Evolutionary conservation across 23 tunicate genomes (phyloP).

Genomic region (Ciona savignyi): DNA sequence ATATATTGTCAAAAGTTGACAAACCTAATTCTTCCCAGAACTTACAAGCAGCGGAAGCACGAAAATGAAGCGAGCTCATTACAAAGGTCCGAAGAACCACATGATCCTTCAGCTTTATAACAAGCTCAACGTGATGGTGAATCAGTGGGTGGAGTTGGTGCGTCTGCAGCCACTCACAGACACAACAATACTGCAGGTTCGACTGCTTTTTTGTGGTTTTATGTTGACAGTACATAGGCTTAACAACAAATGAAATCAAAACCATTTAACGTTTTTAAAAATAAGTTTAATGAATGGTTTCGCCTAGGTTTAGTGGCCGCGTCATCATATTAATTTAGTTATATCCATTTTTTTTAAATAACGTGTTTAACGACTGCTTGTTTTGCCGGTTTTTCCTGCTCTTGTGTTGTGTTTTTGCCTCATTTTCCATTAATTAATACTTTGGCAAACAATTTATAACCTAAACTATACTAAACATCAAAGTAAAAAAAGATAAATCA

Average conservation of each 20-base stretch:
- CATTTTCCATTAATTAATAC: too few species aligned
- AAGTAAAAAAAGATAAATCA: too few species aligned
- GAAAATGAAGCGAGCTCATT: constrained; percentile 93
- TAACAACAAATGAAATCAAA: background rate
- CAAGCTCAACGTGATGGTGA: constrained; percentile 58
- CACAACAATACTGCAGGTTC: constrained; percentile 60
- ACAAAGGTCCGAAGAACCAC: constrained; percentile 83
- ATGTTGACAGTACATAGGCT: background rate
- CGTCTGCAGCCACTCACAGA: constrained; percentile 75
- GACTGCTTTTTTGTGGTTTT: background rate
- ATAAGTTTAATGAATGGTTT: too few species aligned
- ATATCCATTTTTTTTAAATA: too few species aligned
- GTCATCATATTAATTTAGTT: background rate
- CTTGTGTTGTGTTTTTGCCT: too few species aligned
- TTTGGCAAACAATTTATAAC: background rate
- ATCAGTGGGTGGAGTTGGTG: constrained; percentile 64
- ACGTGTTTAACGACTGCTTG: too few species aligned
- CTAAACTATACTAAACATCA: background rate
- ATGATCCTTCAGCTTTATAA: constrained; percentile 61
- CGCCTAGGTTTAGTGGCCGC: background rate
- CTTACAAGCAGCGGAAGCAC: constrained; percentile 29
- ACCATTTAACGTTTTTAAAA: too few species aligned
- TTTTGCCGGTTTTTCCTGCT: too few species aligned
- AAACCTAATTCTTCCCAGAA: constrained; percentile 8
- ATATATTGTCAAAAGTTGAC: background rate